A percentile compares a stretch with the other conserved stretches of the same genome.
Conservation (phyloP, 2,113 vertebrate species). For the Tylochromis polylepis region DNA sequence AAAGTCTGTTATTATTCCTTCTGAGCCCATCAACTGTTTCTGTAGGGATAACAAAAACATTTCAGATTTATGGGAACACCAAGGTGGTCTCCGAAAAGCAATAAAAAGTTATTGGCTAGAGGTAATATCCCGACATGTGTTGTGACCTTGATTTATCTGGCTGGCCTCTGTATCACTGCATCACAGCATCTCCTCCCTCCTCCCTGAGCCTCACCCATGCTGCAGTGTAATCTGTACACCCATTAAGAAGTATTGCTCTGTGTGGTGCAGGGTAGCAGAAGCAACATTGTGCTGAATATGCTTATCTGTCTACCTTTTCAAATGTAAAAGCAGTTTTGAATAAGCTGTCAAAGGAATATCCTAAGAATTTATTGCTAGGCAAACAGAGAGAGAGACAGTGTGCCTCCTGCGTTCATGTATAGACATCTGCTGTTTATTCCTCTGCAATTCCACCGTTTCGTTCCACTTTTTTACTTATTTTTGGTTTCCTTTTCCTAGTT, state of each 20-base stretch:
- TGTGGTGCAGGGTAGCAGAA: slow-evolving; percentile 35
- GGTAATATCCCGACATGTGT: slow-evolving; percentile 64
- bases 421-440: neutral
- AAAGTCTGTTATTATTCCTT: slow-evolving; percentile 4
- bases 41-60: slow-evolving; percentile 54
- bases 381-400: neutral
- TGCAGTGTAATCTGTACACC: slow-evolving; percentile 63
- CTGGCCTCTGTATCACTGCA: slow-evolving; percentile 56
- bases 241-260: slow-evolving; percentile 56
- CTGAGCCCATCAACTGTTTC: slow-evolving; percentile 13
- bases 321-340: slow-evolving; percentile 33
- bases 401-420: neutral
- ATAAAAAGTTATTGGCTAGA: slow-evolving; percentile 72
- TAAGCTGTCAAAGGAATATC: slow-evolving; percentile 30
- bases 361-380: neutral
- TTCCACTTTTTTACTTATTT: neutral
- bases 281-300: slow-evolving; percentile 48
- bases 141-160: slow-evolving; percentile 71
- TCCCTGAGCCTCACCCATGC: slow-evolving; percentile 63
- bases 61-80: slow-evolving; percentile 61
- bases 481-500: neutral
- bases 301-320: slow-evolving; percentile 42
- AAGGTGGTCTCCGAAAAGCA: slow-evolving; percentile 65
- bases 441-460: neutral
- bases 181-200: slow-evolving; percentile 49